Conservation (phyloP, 1,140 invertebrate genomes). For the Trinorchestia longiramus region DNA sequence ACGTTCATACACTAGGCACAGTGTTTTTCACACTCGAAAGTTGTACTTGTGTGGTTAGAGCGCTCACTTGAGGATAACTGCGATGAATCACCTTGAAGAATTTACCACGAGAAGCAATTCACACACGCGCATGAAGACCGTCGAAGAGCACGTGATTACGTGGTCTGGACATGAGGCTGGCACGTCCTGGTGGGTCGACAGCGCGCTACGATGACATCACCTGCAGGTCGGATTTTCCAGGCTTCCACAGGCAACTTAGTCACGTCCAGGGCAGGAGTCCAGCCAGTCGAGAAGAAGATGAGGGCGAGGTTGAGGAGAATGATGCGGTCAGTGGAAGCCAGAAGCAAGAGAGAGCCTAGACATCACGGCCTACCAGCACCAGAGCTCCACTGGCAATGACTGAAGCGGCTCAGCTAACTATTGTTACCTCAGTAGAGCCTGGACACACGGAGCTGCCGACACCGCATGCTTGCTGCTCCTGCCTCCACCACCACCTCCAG, state of each 20-base stretch:
- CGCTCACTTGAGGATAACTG: neutral
- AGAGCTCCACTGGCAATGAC: constrained; percentile 44
- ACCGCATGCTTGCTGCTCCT: constrained; percentile 37
- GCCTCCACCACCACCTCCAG: constrained; percentile 2
- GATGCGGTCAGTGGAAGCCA: constrained; percentile 34
- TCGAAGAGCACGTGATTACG: constrained; percentile 46
- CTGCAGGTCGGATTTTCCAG: constrained; percentile 24
- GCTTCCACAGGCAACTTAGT: neutral
- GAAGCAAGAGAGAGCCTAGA: neutral
- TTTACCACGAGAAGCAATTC: neutral
- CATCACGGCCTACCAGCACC: constrained; percentile 35
- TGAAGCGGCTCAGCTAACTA: constrained; percentile 43
- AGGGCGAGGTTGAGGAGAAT: constrained; percentile 16
- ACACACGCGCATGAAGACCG: constrained; percentile 26
- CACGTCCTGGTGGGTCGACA: constrained; percentile 38
- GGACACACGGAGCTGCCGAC: constrained; percentile 25
- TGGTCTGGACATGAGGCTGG: neutral
- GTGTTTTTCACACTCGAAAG: neutral
- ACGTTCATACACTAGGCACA: neutral
- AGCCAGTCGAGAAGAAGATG: neutral
- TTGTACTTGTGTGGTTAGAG: neutral
- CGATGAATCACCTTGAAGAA: neutral
- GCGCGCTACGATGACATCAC: neutral
- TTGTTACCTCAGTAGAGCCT: constrained; percentile 45
- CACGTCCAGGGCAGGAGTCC: constrained; percentile 15